phyloP scores from a whole-genome alignment of 2,113 vertebrate genomes.

The Salminus brasiliensis region DNA sequence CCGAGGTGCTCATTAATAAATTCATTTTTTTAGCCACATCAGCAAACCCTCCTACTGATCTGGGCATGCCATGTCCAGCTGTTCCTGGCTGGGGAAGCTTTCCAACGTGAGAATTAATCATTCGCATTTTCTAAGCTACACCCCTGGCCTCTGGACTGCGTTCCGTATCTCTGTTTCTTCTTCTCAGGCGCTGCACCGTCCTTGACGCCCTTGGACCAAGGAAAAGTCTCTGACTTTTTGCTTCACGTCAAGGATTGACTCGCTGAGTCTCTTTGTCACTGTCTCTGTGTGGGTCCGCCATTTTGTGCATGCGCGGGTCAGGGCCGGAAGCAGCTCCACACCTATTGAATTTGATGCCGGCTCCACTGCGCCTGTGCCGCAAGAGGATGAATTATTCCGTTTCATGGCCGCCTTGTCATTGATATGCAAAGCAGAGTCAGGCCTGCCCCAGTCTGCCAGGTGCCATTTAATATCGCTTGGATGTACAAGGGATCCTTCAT shows the following conservation, averaged over 20 bases:
- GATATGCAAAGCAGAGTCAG: slow-evolving; percentile 60
- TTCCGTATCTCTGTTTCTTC: slow-evolving; percentile 51
- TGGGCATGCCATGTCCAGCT: slow-evolving; percentile 42
- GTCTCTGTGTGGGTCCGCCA: background rate
- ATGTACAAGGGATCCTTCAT: slow-evolving; percentile 65
- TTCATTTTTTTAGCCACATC: slow-evolving; percentile 45
- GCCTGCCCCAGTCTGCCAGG: slow-evolving; percentile 52
- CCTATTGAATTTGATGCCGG: slow-evolving; percentile 30
- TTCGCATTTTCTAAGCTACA: slow-evolving; percentile 45
- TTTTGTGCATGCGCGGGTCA: slow-evolving; percentile 7
- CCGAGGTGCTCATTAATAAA: slow-evolving; percentile 48
- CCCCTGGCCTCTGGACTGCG: slow-evolving; percentile 66
- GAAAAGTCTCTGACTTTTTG: slow-evolving; percentile 4
- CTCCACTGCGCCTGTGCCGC: slow-evolving; percentile 20
- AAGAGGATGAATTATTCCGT: slow-evolving; percentile 57
- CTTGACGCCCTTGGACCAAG: background rate
- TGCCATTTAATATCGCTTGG: slow-evolving; percentile 66
- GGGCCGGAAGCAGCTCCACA: background rate
- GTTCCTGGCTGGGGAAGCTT: slow-evolving; percentile 34
- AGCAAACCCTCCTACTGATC: slow-evolving; percentile 46
- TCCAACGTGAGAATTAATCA: slow-evolving; percentile 43
- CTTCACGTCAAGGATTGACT: background rate
- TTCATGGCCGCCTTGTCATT: slow-evolving; percentile 56
- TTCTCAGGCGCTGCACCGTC: background rate
- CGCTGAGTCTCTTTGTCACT: slow-evolving; percentile 7